phyloP scores from a whole-genome alignment of 1,140 invertebrate genomes.

The Alviniconcha marisindica region DNA sequence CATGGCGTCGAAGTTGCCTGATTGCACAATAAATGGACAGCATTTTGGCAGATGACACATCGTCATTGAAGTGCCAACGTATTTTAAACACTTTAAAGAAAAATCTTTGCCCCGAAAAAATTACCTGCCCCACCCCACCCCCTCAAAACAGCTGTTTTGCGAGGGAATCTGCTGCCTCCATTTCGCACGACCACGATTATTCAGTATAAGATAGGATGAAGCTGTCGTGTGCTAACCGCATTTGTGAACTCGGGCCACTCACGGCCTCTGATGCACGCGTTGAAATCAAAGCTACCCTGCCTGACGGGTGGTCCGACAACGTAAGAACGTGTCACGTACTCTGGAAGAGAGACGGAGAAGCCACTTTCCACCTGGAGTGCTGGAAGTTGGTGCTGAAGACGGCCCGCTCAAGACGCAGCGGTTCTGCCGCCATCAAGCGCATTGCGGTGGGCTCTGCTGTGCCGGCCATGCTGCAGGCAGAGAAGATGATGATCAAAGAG shows the following conservation, averaged over 20 bases:
- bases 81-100: too few species aligned
- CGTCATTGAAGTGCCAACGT: too few species aligned
- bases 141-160: too few species aligned
- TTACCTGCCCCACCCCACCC: too few species aligned
- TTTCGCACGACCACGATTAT: too few species aligned
- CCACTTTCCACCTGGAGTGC: slow-evolving; percentile 55
- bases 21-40: too few species aligned
- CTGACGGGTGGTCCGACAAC: slow-evolving; percentile 35
- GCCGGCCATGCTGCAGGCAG: slow-evolving; percentile 49
- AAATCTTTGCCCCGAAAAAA: too few species aligned
- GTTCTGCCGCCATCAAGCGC: background rate
- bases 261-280: background rate
- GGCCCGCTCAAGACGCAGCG: background rate
- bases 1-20: too few species aligned
- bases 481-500: slow-evolving; percentile 61
- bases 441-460: background rate
- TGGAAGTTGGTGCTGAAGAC: slow-evolving; percentile 51
- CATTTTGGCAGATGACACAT: too few species aligned
- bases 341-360: slow-evolving; percentile 60
- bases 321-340: slow-evolving; percentile 28
- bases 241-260: background rate
- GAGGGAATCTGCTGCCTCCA: too few species aligned
- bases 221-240: background rate
- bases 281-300: slow-evolving; percentile 61
- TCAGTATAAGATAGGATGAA: too few species aligned